Percentiles rank a stretch among this genome's conserved stretches.
These are phyloP conservation scores for Leucosticte australis DNA, from an alignment of 2,113 vertebrate species.

Conservation along the genomic window DNA sequence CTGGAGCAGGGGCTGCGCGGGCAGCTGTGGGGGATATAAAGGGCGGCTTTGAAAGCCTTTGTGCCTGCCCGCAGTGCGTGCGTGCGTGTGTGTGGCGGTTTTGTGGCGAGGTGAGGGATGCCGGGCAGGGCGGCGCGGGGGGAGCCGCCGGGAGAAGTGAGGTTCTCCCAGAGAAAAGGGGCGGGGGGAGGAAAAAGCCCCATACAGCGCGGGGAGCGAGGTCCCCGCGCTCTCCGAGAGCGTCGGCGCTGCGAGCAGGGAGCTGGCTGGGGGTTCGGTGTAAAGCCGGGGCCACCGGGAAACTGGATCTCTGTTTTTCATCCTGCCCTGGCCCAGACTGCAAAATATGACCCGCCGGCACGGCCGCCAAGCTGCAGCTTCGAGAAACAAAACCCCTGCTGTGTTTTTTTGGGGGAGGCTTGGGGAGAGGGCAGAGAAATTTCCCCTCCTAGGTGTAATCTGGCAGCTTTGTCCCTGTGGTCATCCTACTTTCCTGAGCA, in stretches of 20 bases:
- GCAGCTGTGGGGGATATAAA: slow-evolving; percentile 77
- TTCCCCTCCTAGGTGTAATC: background rate
- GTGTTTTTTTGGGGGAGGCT: background rate
- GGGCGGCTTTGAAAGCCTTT: slow-evolving; percentile 69
- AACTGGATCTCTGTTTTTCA: slow-evolving; percentile 30
- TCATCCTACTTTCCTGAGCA: background rate
- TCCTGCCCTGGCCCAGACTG: slow-evolving; percentile 44
- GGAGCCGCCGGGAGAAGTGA: background rate
- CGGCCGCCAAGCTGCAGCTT: background rate
- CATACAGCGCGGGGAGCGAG: background rate
- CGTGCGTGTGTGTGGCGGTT: slow-evolving; percentile 18
- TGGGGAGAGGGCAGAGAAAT: slow-evolving; percentile 9
- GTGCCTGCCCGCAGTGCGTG: slow-evolving; percentile 43
- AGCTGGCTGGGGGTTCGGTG: slow-evolving; percentile 28
- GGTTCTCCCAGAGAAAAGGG: background rate
- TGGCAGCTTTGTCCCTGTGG: background rate
- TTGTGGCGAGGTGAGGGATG: slow-evolving; percentile 9
- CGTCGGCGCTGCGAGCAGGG: background rate
- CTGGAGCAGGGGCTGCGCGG: slow-evolving; percentile 62
- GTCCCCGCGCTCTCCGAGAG: background rate
- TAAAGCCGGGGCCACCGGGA: slow-evolving; percentile 37
- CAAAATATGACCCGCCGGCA: slow-evolving; percentile 63
- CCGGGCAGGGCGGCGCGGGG: background rate
- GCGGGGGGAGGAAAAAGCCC: background rate
- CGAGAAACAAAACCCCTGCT: slow-evolving; percentile 53